These are phyloP conservation scores for Vulpes lagopus DNA, from an alignment of 2,113 vertebrate genomes.

Conservation along the genomic window DNA sequence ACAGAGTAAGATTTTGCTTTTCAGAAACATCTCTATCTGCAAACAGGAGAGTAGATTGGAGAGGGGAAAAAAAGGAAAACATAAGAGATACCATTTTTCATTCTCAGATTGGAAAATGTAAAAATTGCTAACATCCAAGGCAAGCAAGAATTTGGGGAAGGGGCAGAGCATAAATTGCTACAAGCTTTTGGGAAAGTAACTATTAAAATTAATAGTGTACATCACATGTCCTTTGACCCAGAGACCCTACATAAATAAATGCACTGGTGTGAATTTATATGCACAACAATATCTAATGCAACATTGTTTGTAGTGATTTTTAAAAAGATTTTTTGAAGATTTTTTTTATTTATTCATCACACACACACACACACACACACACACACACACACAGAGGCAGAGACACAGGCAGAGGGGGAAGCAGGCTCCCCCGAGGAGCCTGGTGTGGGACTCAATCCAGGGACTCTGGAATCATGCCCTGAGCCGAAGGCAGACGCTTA, in stretches of 20 bases:
- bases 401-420: too few species aligned
- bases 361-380: too few species aligned
- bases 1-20: neutral
- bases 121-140: neutral
- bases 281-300: neutral
- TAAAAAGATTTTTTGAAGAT: too few species aligned
- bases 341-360: too few species aligned
- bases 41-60: neutral
- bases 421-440: too few species aligned
- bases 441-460: too few species aligned
- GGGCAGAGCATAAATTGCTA: neutral
- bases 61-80: neutral
- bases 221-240: neutral
- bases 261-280: neutral
- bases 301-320: neutral
- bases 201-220: neutral
- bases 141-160: neutral
- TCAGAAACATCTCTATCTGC: neutral
- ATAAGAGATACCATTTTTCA: neutral
- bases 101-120: neutral
- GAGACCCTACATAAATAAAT: conserved; percentile 10
- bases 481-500: too few species aligned
- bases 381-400: too few species aligned
- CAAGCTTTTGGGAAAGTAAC: neutral
- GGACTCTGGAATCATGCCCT: too few species aligned